Conservation (phyloP, 2,888 invertebrate genomes). For the Caenorhabditis japonica region DNA sequence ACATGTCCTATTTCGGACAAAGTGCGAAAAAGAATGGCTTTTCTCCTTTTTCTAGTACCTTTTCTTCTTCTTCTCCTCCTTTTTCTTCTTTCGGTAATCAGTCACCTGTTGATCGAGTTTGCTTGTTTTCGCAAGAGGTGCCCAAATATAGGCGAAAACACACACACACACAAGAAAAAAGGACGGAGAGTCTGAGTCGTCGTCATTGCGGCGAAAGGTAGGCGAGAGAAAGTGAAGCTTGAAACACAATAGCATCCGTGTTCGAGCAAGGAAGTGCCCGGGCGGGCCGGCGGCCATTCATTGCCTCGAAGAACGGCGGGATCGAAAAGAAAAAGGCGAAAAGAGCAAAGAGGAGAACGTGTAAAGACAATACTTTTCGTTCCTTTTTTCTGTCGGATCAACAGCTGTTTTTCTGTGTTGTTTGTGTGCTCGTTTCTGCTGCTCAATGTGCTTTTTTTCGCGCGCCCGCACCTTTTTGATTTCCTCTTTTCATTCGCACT, state of each 20-base stretch:
- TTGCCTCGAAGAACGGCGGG: slow-evolving; percentile 15
- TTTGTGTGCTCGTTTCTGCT: slow-evolving; percentile 30
- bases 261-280: slow-evolving; percentile 41
- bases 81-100: slow-evolving; percentile 28
- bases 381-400: slow-evolving; percentile 15
- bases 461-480: too few species aligned
- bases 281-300: slow-evolving; percentile 20
- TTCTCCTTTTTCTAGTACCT: slow-evolving; percentile 36
- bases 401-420: slow-evolving; percentile 45
- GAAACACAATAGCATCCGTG: slow-evolving; percentile 54
- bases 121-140: slow-evolving; percentile 18
- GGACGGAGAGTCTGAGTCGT: slow-evolving; percentile 8
- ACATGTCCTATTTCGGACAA: slow-evolving; percentile 25
- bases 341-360: too few species aligned
- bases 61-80: too few species aligned
- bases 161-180: slow-evolving; percentile 5
- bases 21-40: too few species aligned
- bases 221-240: slow-evolving; percentile 49
- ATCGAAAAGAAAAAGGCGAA: slow-evolving; percentile 6
- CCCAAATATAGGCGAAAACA: slow-evolving; percentile 43
- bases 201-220: slow-evolving; percentile 17
- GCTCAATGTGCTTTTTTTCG: slow-evolving; percentile 42
- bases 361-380: slow-evolving; percentile 45
- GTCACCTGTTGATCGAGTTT: slow-evolving; percentile 47
- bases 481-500: slow-evolving; percentile 10